Evolutionary conservation across 2,797 vertebrate genomes (phyloP), one percentile per base, ranked within the genome.

Genomic region (Gallinago solitaria): DNA sequence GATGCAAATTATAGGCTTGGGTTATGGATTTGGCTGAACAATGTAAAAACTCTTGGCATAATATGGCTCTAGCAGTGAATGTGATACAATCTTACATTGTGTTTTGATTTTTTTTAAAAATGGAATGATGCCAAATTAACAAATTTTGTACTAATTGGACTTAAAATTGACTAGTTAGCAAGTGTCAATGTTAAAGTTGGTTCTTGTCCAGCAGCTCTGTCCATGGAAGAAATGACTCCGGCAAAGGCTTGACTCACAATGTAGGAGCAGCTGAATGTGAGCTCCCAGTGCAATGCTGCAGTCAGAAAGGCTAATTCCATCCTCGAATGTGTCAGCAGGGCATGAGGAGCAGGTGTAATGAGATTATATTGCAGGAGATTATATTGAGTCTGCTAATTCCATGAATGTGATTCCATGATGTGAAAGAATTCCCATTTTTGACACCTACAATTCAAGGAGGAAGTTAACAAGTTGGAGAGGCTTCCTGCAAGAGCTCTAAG

Each of bases 301-400:
- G 63, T 82, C 51, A 63, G 78, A 90, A 91, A 82, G 59, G 59
- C 70, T 80, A 82, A 87, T 92, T 90, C 37, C 75, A 85, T 74
- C 45, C 63, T 87, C 5, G 0, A 2, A 47, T 68, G 39, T 64
- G n/a, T 64, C 53, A 89, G 30, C 25, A 23, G 81, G 68, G 78
- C 92, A 82, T 73, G 60, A 0, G 0, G 64, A 90, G 71, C 70
- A 89, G 83, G 73, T 90, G 67, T 89, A 83, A 93, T 79, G 80
- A 90, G 92, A 83, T 95, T 93, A 85, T 65, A 63, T 59, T 91
- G 84, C 63, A 79, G 60, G 56, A 87, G 81, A 73, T 92, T 87
- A 69, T 70, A 70, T 24, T 93, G 75, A 16, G 11, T 74, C 53
- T 92, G 83, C 68, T 92, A 68, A 94, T 85, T 92, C 78, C 68